A percentile compares a stretch with the other conserved stretches of the same genome.
Conservation (phyloP, 2,113 vertebrate species). For the Aptenodytes patagonicus region DNA sequence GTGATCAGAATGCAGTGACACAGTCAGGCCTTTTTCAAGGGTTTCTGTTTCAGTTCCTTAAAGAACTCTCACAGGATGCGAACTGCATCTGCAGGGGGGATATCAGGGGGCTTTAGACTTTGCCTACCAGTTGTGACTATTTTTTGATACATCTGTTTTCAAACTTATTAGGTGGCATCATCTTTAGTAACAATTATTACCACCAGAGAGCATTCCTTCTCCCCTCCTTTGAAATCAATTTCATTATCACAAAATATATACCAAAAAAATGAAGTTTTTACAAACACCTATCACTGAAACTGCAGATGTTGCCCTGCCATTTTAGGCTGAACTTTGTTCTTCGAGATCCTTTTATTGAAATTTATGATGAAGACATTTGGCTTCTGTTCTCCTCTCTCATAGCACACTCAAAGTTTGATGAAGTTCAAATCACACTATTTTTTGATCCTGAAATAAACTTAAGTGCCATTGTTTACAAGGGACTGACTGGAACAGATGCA, state of each 20-base stretch:
- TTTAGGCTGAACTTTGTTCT: not conserved
- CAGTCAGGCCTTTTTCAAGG: not conserved
- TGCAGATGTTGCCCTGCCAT: not conserved
- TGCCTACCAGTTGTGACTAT: not conserved
- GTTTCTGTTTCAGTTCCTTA: not conserved
- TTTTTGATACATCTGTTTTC: not conserved
- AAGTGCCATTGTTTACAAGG: not conserved
- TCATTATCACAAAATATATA: not conserved
- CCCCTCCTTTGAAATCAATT: not conserved
- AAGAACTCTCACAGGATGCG: not conserved
- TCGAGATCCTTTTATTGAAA: not conserved
- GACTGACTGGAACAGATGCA: not conserved
- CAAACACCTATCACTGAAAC: not conserved
- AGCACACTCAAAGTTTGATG: not conserved
- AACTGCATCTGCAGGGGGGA: not conserved
- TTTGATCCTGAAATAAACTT: conserved; percentile 25
- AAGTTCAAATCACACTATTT: not conserved
- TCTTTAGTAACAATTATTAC: not conserved
- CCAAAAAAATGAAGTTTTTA: not conserved
- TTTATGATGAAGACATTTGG: not conserved
- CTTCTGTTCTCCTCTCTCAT: not conserved
- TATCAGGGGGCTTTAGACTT: not conserved
- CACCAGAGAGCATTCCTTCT: not conserved
- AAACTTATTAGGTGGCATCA: not conserved
- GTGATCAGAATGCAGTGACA: not conserved